Evolutionary conservation across 2,888 invertebrate species (phyloP).

Genomic region (Ophion ellenae): DNA sequence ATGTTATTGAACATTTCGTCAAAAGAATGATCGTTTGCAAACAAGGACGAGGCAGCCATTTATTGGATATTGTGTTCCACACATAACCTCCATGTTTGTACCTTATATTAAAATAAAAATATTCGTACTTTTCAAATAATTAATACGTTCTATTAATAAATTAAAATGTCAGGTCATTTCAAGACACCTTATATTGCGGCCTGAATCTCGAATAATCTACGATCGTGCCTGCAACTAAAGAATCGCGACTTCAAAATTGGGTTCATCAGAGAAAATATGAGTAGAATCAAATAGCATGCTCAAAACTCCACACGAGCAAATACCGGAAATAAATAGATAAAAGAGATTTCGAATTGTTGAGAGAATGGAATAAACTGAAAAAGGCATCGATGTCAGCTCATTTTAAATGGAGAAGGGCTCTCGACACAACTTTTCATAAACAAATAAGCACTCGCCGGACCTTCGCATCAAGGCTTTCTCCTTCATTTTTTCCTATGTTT

Average conservation of each 20-base stretch:
- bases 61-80: no score
- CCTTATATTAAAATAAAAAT: no score
- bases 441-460: conserved; percentile 31
- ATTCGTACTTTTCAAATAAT: no score
- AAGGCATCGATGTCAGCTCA: conserved; percentile 6
- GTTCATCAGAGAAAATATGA: neutral
- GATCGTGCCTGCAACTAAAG: neutral
- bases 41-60: no score
- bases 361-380: neutral
- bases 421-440: conserved; percentile 54
- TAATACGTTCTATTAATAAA: no score
- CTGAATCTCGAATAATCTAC: no score
- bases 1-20: no score
- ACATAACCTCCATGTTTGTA: no score
- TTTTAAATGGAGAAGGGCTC: conserved; percentile 14
- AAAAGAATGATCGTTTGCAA: no score
- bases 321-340: neutral
- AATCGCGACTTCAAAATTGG: neutral
- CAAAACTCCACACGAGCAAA: neutral
- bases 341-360: neutral
- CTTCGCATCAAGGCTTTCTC: neutral
- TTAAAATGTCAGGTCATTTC: no score
- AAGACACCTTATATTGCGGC: no score
- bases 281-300: neutral
- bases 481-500: neutral